Percentiles rank a stretch among this genome's conserved stretches.
phyloP scores from a whole-genome alignment of 2,797 vertebrate species.

The Gallinago solitaria region DNA sequence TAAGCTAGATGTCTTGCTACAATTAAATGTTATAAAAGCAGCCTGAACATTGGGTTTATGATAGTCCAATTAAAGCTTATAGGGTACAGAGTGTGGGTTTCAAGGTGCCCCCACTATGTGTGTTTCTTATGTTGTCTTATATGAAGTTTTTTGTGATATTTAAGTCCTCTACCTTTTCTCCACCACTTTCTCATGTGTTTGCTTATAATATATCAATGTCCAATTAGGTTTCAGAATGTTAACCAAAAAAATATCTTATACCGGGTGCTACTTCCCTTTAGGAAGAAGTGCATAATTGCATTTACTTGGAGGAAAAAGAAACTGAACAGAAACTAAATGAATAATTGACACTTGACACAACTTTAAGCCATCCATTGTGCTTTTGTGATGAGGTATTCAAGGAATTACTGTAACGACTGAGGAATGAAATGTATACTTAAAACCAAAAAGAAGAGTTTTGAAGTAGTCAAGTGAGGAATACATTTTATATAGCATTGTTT shows the following conservation, averaged over 20 bases:
- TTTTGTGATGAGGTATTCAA: no score
- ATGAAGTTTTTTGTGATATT: neutral
- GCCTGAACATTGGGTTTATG: neutral
- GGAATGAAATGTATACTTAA: no score
- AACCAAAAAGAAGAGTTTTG: no score
- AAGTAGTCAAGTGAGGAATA: no score
- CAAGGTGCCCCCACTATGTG: fast-evolving
- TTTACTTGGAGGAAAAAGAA: neutral
- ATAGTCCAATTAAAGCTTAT: neutral
- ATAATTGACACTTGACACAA: no score
- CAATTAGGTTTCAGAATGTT: neutral
- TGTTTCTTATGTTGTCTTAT: neutral
- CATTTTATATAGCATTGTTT: no score
- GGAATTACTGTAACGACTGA: no score
- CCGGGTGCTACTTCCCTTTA: neutral
- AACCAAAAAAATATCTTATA: neutral
- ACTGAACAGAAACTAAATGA: no score
- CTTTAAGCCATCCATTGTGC: no score
- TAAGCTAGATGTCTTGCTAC: neutral
- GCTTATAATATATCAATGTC: neutral
- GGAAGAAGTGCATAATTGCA: neutral
- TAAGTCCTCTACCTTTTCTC: neutral
- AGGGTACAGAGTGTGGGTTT: neutral
- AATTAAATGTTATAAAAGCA: neutral
- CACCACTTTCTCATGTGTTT: neutral